These are phyloP conservation scores for Parnassius mnemosyne DNA, from an alignment of 2,888 invertebrate genomes.

Conservation along the genomic window DNA sequence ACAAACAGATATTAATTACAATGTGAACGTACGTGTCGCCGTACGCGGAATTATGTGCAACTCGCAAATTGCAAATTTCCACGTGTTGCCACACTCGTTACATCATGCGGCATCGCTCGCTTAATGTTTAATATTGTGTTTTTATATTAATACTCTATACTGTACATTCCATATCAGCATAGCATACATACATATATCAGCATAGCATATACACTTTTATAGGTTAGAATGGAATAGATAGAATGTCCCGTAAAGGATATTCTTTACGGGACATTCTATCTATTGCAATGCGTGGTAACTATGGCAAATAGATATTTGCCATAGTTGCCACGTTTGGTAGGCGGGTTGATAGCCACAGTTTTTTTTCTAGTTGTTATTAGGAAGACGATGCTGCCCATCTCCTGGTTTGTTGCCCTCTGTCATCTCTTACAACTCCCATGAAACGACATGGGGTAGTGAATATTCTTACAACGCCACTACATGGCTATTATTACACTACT, in stretches of 20 bases:
- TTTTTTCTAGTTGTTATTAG: not conserved
- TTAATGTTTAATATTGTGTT: not conserved
- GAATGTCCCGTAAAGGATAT: too few species aligned
- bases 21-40: slow-evolving; percentile 17
- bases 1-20: slow-evolving; percentile 21
- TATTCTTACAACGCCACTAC: too few species aligned
- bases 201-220: too few species aligned
- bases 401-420: not conserved
- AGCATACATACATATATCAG: too few species aligned
- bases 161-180: too few species aligned
- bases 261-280: too few species aligned
- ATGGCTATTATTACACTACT: not conserved
- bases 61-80: slow-evolving; percentile 2
- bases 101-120: not conserved
- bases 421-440: too few species aligned
- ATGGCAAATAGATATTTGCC: not conserved
- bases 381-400: not conserved
- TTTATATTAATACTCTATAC: too few species aligned
- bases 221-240: too few species aligned
- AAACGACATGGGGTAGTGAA: too few species aligned
- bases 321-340: too few species aligned
- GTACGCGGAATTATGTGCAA: slow-evolving; percentile 6
- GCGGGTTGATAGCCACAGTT: too few species aligned
- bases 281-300: not conserved
- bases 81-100: slow-evolving; percentile 3